Conservation (phyloP, 1,140 invertebrate species). For the Nixonia krombeini region DNA sequence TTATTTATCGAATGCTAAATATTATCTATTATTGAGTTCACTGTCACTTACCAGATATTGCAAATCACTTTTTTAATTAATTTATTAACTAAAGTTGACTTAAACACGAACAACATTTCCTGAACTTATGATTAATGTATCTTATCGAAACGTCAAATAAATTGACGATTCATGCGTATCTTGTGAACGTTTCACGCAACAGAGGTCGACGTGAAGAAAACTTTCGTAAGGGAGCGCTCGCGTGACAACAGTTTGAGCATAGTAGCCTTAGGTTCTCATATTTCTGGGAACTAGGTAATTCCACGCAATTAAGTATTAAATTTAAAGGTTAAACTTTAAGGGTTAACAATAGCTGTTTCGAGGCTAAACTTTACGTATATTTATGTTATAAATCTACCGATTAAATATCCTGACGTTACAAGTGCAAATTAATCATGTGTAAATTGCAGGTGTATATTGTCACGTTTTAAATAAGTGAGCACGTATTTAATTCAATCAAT, state of each 20-base stretch:
- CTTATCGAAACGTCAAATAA: not conserved
- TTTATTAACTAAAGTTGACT: not conserved
- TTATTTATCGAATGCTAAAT: too few species aligned
- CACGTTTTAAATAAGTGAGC: too few species aligned
- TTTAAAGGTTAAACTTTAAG: constrained; percentile 28
- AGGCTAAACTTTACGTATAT: constrained; percentile 26
- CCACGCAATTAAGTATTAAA: constrained; percentile 25
- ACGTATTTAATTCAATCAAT: too few species aligned
- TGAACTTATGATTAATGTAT: not conserved
- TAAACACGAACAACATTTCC: not conserved
- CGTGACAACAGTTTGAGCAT: constrained; percentile 20
- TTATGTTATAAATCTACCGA: not conserved
- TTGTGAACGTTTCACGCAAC: not conserved
- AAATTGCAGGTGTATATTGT: too few species aligned
- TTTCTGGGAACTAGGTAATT: constrained; percentile 20
- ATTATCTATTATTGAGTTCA: too few species aligned
- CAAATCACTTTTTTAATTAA: too few species aligned
- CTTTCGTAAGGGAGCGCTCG: constrained; percentile 8
- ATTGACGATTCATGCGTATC: not conserved
- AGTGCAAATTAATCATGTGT: too few species aligned
- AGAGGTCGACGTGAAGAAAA: constrained; percentile 1
- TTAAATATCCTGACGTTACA: too few species aligned
- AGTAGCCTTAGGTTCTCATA: constrained; percentile 16
- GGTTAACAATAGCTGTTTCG: constrained; percentile 7
- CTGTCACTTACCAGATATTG: too few species aligned